Base-by-base conservation (phyloP, 2,888 invertebrate species). In the Acronicta alni region DNA sequence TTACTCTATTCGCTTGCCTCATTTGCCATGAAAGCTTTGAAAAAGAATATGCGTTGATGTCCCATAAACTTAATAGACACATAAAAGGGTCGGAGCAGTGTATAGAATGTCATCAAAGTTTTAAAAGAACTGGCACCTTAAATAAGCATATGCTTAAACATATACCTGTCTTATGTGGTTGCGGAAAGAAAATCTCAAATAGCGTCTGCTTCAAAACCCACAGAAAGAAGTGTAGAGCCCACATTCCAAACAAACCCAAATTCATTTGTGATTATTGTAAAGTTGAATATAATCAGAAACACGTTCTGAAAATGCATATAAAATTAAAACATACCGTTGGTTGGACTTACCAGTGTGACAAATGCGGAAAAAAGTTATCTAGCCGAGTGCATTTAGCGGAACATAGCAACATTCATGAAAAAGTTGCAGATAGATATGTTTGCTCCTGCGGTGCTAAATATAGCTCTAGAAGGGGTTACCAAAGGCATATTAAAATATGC, bases 201-300 rank as follows among this genome's bases (percentile, higher is more conserved):
- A 76, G 73, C 14, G 56, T 71, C 4, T 90, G 90, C 53, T 85
- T 78, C 37, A 53, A 47, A 4, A 62, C 72, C 2, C 89, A 89
- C 57, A 62, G 56, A 10, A 76, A 55, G 42, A 64, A 35, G 0
- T 88, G 85, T 41, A 12, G 9, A 1, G 14, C 53, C 42, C 46
- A 66, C 32, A 67, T n/a, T n/a, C n/a, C n/a, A 61, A 39, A 43
- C 0, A 44, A 30, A 0, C 20, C 37, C 0, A 49, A 51, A 3
- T 89, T 58, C 56, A 76, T 83, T 16, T 90, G 90, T 46, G 88
- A 89, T 35, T 83, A 87, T 39, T 90, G 90, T 35, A 58, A 68
- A 0, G 84, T 79, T 3, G 67, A 69, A 18, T 90, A 82, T 44
- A 54, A 23, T 0, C 30, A 53, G 26, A 0, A 89, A 84, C 59